Evolutionary conservation across 92 coral and sea anemone species (phyloP).

Genomic region (Palythoa heliodiscus): DNA sequence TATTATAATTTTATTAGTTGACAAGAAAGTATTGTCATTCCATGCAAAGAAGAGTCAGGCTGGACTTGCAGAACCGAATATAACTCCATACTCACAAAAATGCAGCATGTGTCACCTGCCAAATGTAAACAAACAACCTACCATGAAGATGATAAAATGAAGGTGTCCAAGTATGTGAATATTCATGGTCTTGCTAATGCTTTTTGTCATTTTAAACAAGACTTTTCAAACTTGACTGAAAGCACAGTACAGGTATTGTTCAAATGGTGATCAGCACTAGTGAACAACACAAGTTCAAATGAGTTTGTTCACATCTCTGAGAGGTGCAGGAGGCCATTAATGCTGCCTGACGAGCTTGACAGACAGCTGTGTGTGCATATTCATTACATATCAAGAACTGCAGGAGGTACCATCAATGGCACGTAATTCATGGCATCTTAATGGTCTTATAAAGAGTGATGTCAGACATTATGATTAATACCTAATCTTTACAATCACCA

Average conservation of each 20-base stretch:
- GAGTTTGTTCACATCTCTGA: slow-evolving; percentile 33
- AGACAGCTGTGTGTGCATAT: slow-evolving; percentile 42
- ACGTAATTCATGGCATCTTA: slow-evolving; percentile 52
- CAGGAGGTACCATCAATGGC: slow-evolving; percentile 54
- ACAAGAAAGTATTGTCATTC: slow-evolving; percentile 12
- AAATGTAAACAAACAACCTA: slow-evolving; percentile 48
- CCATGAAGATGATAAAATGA: slow-evolving; percentile 30
- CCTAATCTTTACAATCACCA: slow-evolving; percentile 48
- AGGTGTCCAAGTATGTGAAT: too few relatives aligned
- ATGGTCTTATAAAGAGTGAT: slow-evolving; percentile 58
- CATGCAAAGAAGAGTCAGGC: slow-evolving; percentile 50
- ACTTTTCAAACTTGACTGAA: slow-evolving; percentile 33
- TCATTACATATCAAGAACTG: slow-evolving; percentile 53
- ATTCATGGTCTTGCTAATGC: too few relatives aligned
- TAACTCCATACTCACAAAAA: slow-evolving; percentile 38
- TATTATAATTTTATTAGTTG: too few relatives aligned
- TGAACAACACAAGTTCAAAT: slow-evolving; percentile 19
- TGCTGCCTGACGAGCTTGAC: slow-evolving; percentile 40
- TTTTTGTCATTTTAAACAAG: slow-evolving; percentile 27
- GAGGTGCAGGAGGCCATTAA: slow-evolving; percentile 34
- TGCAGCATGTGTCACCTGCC: slow-evolving; percentile 12
- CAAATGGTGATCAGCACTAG: slow-evolving; percentile 17
- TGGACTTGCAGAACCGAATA: slow-evolving; percentile 40
- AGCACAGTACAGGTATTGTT: neutral
- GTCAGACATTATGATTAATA: slow-evolving; percentile 47